Evolutionary conservation across 2,797 vertebrate genomes (phyloP), one percentile per base, ranked within the genome.

Genomic region (Anguilla obscura): DNA sequence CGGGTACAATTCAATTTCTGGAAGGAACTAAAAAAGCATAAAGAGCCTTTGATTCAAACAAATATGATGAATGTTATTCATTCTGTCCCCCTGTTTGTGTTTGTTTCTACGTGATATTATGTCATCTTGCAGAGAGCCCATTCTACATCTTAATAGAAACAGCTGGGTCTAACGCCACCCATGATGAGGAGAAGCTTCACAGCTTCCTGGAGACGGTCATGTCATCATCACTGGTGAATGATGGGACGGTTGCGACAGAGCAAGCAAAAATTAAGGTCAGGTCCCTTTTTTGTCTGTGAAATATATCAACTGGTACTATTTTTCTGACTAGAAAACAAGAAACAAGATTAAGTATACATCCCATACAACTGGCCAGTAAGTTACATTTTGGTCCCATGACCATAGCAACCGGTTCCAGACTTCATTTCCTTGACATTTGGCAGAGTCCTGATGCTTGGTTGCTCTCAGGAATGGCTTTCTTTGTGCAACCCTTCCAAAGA

Each of bases 61-160:
- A 63, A 16, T 63, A 21, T 18, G 21, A 24, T 63, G 21, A 63
- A 63, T 63, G 5, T 69, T 69, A n/a, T n/a, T n/a, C n/a, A n/a
- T n/a, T 27, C 66, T 1, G n/a, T 30, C 66, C 66, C 66, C 66
- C n/a, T 30, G 24, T 7, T n/a, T 69, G 66, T 1, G 27, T 80
- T 54, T 76, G 4, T 52, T 86, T 1, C 84, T 86, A 24, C 27
- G 1, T 3, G 0, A 40, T 36, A 76, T 36, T 63, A n/a, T 58
- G 88, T 66, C 56, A 0, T 89, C 88, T 92, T 93, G 87, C 94
- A 99, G 98, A 95, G 58, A 97, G 96, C 84, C 96, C 97, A 0
- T 99, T 99, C 93, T 99, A 99, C 89, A 93, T 99, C 48, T 92
- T 99, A 88, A 96, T 99, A 56, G 98, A 99, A 96, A 99, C 98